Conservation (phyloP, 1,140 invertebrate genomes). For the Pygmarrhopalites habei region DNA sequence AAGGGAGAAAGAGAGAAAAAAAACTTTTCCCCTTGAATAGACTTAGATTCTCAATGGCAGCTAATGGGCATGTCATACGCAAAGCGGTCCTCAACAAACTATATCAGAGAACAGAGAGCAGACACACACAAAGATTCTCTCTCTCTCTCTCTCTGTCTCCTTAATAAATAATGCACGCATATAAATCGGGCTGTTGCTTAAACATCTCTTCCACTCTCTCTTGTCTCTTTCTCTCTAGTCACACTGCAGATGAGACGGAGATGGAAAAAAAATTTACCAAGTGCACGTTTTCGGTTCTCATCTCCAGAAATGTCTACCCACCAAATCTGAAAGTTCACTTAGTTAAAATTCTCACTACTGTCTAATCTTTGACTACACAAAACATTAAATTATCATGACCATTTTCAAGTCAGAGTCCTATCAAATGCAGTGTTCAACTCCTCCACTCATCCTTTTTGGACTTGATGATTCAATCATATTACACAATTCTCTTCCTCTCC, state of each 20-base stretch:
- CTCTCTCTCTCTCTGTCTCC: no score
- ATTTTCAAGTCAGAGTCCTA: no score
- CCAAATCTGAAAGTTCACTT: no score
- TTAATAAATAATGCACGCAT: conserved; percentile 37
- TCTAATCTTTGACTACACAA: no score
- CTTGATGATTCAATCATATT: no score
- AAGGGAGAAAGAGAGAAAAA: conserved; percentile 3
- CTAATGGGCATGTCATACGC: conserved; percentile 34
- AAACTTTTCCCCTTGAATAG: conserved; percentile 29
- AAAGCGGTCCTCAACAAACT: conserved; percentile 15
- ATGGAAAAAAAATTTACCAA: conserved; percentile 3
- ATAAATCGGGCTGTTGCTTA: neutral
- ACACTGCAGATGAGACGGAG: no score
- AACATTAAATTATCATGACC: no score
- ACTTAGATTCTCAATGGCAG: conserved; percentile 13
- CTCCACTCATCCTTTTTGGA: no score
- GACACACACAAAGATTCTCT: neutral
- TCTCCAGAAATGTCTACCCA: neutral
- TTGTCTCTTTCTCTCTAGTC: neutral
- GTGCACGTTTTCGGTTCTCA: conserved; percentile 7
- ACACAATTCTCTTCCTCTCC: no score
- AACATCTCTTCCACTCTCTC: neutral
- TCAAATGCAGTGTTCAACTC: no score
- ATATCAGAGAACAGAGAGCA: neutral
- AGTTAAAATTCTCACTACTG: no score